phyloP scores from a whole-genome alignment of 92 coral and sea anemone species.

The Porites cylindrica region DNA sequence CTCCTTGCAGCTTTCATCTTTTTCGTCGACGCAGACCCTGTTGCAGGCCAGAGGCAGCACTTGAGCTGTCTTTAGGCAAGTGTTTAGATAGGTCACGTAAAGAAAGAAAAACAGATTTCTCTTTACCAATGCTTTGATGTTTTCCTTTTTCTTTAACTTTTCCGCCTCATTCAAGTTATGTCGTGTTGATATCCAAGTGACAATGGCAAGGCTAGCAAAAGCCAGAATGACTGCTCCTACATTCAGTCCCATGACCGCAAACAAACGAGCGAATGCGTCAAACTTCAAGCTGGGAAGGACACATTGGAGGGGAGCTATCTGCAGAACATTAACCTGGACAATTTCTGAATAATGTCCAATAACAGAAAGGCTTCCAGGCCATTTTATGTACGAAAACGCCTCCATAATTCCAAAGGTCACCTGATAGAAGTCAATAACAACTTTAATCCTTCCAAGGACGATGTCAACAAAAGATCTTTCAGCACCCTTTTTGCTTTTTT shows the following conservation, averaged over 20 bases:
- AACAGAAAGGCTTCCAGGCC: background rate
- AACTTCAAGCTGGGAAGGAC: background rate
- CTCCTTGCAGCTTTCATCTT: too few relatives aligned
- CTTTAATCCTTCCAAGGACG: background rate
- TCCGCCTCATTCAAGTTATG: background rate
- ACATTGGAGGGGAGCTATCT: background rate
- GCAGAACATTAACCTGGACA: background rate
- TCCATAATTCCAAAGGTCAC: background rate
- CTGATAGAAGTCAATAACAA: background rate
- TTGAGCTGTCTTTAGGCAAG: background rate
- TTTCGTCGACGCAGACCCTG: too few relatives aligned
- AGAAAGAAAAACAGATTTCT: background rate
- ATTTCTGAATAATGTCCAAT: background rate
- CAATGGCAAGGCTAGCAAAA: background rate
- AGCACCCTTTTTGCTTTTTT: background rate
- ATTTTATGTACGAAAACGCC: background rate
- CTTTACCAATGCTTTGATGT: background rate
- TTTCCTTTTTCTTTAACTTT: background rate
- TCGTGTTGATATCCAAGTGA: background rate
- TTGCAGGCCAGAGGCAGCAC: background rate
- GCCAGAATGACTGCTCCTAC: background rate
- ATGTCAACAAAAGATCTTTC: background rate
- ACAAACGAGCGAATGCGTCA: background rate
- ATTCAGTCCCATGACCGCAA: background rate
- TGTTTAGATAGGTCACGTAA: background rate